Evolutionary conservation across 2,113 vertebrate species (phyloP).

Genomic region (Limanda limanda): DNA sequence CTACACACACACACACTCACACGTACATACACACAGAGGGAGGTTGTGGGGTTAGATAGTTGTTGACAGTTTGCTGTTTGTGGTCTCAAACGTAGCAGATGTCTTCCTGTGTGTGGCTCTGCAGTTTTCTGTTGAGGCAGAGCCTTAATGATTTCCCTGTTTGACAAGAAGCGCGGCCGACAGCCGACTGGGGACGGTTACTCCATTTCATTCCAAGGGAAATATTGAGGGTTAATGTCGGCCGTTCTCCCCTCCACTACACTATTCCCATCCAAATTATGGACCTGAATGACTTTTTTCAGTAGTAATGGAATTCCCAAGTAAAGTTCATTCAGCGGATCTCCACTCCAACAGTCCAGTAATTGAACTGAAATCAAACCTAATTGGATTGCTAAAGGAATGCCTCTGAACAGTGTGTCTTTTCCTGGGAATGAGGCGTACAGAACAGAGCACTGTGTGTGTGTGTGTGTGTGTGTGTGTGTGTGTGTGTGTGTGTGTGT

Average conservation of each 20-base stretch:
- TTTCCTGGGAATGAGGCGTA: conserved; percentile 60
- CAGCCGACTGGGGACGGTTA: conserved; percentile 33
- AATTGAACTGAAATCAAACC: conserved; percentile 79
- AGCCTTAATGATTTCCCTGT: conserved; percentile 53
- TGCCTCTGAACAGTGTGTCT: conserved; percentile 70
- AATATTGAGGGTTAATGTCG: conserved; percentile 39
- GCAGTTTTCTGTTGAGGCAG: conserved; percentile 58
- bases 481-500: not conserved
- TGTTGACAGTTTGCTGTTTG: conserved; percentile 78
- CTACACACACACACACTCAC: not conserved
- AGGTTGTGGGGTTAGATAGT: conserved; percentile 53
- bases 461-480: conserved; percentile 14
- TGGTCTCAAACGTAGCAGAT: conserved; percentile 71
- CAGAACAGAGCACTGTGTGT: conserved; percentile 43
- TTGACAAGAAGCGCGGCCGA: conserved; percentile 42
- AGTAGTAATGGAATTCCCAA: conserved; percentile 74
- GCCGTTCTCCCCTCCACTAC: conserved; percentile 19
- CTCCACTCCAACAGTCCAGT: conserved; percentile 66
- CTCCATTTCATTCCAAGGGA: conserved; percentile 48
- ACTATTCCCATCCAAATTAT: conserved; percentile 55
- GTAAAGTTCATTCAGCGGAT: conserved; percentile 76
- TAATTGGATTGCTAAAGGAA: conserved; percentile 79
- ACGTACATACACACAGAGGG: not conserved
- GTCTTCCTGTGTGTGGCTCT: conserved; percentile 75
- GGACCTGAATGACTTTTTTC: conserved; percentile 62